These are phyloP conservation scores for Lutraria lutraria DNA, from an alignment of 2,888 invertebrate genomes.

Conservation along the genomic window DNA sequence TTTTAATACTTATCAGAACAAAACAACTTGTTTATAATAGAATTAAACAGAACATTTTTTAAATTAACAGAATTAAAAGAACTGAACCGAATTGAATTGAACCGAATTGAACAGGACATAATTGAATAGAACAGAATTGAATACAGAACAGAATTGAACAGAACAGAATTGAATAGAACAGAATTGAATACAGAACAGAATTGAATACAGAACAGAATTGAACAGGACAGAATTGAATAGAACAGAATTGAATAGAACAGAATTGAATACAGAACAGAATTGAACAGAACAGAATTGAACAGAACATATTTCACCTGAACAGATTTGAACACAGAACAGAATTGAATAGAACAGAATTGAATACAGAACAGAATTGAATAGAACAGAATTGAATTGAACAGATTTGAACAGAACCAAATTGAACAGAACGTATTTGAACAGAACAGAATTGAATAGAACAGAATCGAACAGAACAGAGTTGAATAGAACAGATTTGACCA, in stretches of 20 bases:
- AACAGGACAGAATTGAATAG: not conserved
- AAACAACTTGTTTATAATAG: not conserved
- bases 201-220: not conserved
- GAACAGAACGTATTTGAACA: not conserved
- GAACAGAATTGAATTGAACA: not conserved
- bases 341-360: not conserved
- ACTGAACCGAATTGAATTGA: not conserved
- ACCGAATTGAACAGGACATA: not conserved
- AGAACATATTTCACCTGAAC: not conserved
- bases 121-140: not conserved
- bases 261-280: not conserved
- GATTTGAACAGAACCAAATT: not conserved
- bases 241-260: not conserved
- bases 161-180: not conserved
- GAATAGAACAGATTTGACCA: no score
- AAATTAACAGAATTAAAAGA: not conserved
- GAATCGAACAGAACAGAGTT: not conserved
- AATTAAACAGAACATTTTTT: not conserved
- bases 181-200: not conserved
- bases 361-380: not conserved
- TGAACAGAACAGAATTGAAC: no score
- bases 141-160: not conserved
- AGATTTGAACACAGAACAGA: not conserved
- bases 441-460: not conserved
- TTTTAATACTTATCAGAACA: not conserved